Evolutionary conservation across 2,113 vertebrate genomes (phyloP), one percentile per base, ranked within the genome.

Genomic region (Mus spicilegus): DNA sequence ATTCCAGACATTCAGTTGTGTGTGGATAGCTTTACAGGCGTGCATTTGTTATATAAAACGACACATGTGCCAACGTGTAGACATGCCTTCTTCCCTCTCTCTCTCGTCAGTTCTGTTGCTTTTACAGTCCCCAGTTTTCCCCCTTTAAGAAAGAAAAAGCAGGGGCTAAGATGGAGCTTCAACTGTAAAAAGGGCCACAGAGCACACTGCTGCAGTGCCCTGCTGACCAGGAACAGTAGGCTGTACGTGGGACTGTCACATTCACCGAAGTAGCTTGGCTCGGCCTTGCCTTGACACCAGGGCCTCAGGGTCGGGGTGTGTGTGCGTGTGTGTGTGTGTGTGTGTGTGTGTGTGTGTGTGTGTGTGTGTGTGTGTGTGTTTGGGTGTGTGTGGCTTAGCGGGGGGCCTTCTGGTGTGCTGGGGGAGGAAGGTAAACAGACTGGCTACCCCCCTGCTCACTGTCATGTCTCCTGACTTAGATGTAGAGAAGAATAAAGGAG

Each of bases 331-430:
- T 42, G 42, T 42, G 42, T 42, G 42, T 42, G 42, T 42, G 42
- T 42, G 42, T 42, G 42, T 42, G 42, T 42, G 1, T 2, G 42
- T 42, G 42, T 42, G 42, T 2, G 42, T 42, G 42, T 42, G 42
- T 42, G 42, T 42, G 42, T 42, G 42, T 42, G 42, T 42, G 42
- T 42, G 42, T 42, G 42, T 42, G 42, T 42, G 42, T 42, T 2
- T 42, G 42, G 2, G 42, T 42, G 42, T 42, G 42, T 42, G 42
- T 42, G 1, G 0, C 78, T 84, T 33, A 61, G 77, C 3, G 42
- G 49, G 49, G 4, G 36, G 81, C 87, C 90, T 93, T 93, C 49
- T 98, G 87, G 92, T 95, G 65, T 85, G 95, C 95, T 92, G 3
- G 3, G 39, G 19, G 49, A 30, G 3, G 20, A 19, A 4, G 26